These are phyloP conservation scores for Lomographa bimaculata DNA, from an alignment of 2,888 invertebrate species.

Conservation along the genomic window DNA sequence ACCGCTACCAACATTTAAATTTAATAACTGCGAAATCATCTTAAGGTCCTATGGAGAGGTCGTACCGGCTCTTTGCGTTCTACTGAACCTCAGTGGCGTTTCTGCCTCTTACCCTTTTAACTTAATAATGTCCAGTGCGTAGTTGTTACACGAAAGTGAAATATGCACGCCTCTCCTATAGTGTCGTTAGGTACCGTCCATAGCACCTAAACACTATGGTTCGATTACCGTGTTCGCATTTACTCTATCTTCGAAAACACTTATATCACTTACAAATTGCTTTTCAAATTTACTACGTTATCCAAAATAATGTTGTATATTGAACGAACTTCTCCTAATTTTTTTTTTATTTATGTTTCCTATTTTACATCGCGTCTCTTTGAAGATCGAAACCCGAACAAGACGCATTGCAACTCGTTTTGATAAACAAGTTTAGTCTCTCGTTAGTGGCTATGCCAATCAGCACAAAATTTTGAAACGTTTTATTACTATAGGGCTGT, in stretches of 20 bases:
- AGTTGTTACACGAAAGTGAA: too few species aligned
- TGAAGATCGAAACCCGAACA: conserved; percentile 39
- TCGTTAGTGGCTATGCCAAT: conserved; percentile 46
- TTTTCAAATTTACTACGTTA: conserved; percentile 40
- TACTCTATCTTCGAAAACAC: conserved; percentile 32
- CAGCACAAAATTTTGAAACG: conserved; percentile 37
- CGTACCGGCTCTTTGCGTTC: too few species aligned
- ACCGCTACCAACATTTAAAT: not conserved
- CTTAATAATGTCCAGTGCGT: too few species aligned
- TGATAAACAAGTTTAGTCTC: conserved; percentile 34
- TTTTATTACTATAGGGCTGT: conserved; percentile 58
- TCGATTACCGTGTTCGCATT: not conserved
- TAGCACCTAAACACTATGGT: too few species aligned
- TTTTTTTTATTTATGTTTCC: conserved; percentile 42
- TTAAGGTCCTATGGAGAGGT: too few species aligned
- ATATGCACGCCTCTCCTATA: not conserved
- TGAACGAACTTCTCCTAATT: conserved; percentile 46
- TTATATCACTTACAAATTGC: conserved; percentile 44
- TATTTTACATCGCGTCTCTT: conserved; percentile 38
- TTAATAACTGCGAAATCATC: too few species aligned
- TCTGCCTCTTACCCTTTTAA: too few species aligned
- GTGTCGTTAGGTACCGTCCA: too few species aligned
- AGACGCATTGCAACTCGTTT: conserved; percentile 26
- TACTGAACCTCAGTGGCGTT: too few species aligned
- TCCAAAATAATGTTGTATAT: conserved; percentile 46